Evolutionary conservation across 1,140 invertebrate genomes (phyloP), one percentile per base, ranked within the genome.

Genomic region (Asbolus verrucosus): DNA sequence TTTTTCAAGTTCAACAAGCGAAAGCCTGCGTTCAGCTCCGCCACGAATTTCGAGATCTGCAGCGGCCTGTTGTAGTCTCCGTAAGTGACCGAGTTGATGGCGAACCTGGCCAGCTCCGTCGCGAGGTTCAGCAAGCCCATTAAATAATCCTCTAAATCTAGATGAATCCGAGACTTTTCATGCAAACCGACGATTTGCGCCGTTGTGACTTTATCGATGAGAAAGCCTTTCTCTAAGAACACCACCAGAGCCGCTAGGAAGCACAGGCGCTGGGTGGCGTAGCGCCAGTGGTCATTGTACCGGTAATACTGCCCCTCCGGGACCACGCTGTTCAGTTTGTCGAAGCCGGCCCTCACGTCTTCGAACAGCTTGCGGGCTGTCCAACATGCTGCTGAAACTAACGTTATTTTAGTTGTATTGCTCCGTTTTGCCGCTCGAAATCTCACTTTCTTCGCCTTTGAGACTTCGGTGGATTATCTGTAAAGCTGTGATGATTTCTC

Each of bases 71-170:
- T 82, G 75, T 94, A 95, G 80, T 96, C 90, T 0, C 94, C 94
- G 71, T 90, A 87, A 0, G 93, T 96, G 0, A 96, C 95, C 9
- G 92, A 90, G 81, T 96, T 97, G 4, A 96, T 90, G 8, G 94
- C 91, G 72, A 94, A 90, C 6, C 95, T 87, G 5, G 91, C 85
- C 83, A 97, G 81, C 86, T 97, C 95, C 38, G 90, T 88, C 18
- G 92, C 90, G 50, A 97, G 80, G 76, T 90, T 87, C 14, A 97
- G 81, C 4, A 97, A 81, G 1, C 95, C 95, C 79, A 92, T 88
- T 8, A 98, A 82, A 77, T 93, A 97, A 75, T 97, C 95, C 81
- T 98, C 95, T 14, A 97, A 83, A 74, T 97, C 94, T 66, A 97
- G 82, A 79, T 96, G 94, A 77, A 97, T 95, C 0, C 92, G 92